phyloP scores from a whole-genome alignment of 2,113 vertebrate genomes.

The Rutilus rutilus region DNA sequence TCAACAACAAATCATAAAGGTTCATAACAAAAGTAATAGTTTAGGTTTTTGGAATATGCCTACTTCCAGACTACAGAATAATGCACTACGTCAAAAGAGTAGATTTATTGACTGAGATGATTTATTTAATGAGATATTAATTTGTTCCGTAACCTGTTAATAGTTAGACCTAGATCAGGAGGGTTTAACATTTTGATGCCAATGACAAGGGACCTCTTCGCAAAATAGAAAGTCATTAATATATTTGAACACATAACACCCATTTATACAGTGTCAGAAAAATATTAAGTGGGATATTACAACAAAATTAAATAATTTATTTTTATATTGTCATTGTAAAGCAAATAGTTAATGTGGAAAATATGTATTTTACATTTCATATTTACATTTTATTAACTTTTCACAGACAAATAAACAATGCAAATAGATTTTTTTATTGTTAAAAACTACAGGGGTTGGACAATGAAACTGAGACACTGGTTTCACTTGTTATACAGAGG shows the following conservation, averaged over 20 bases:
- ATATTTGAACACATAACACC: neutral
- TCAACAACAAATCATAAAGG: neutral
- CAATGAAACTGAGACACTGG: too few species aligned
- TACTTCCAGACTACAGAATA: neutral
- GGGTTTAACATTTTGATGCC: neutral
- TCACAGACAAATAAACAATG: too few species aligned
- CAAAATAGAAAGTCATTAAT: neutral
- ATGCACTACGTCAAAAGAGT: neutral
- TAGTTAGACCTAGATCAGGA: too few species aligned
- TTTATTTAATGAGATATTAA: neutral
- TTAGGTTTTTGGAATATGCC: neutral
- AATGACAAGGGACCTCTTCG: neutral
- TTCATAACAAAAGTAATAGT: neutral
- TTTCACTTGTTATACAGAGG: too few species aligned
- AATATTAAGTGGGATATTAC: neutral
- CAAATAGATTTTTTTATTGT: too few species aligned
- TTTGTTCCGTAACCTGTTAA: neutral
- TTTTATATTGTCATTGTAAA: neutral
- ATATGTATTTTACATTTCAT: neutral
- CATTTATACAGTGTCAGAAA: neutral
- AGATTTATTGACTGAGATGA: neutral
- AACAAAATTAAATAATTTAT: neutral
- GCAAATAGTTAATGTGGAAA: neutral
- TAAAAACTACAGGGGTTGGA: too few species aligned
- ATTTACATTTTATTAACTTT: too few species aligned